Base-by-base conservation (phyloP, 2,888 invertebrate genomes). In the Drosophila leonis region DNA sequence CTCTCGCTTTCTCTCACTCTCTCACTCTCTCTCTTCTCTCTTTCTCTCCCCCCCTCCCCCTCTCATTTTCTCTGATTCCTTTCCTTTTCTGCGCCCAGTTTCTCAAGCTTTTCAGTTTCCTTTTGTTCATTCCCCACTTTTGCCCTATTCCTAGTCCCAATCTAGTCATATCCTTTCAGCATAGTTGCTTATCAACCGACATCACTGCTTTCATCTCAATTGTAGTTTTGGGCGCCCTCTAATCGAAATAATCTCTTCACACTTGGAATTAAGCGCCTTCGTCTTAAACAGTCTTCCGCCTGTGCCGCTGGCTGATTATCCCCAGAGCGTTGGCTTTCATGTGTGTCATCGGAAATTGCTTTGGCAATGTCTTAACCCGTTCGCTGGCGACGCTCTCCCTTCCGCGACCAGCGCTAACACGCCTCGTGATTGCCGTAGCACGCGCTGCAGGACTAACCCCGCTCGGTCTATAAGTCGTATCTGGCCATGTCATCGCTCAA, bases 401-500 rank as follows among this genome's bases (percentile, higher is more conserved):
- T 13, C 52, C 65, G 24, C 13, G 41, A 29, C 46, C 60, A 66
- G 54, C 54, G 77, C 82, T 90, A 90, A 88, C 83, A 72, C 76
- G 83, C 77, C 73, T 76, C 70, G 70, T 72, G 78, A 83, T 88
- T 90, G 82, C 85, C 80, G 62, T 74, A 73, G 90, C 91, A 88
- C 91, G 90, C 90, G 61, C 72, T 52, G 60, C 9, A 31, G 59
- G 66, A 62, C 37, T 74, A 64, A 72, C 69, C 71, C 72, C 68
- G 48, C 54, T 24, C 54, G 27, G 20, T 20, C 31, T 31, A 20
- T 20, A 10, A 55, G 74, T 65, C 70, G 56, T 82, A 85, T 85
- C 84, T 65, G 63, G 79, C 70, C 85, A 81, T 90, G 89, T 86
- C 91, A 90, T 88, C 90, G 85, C 88, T 90, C 88, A 90, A 90